phyloP scores from a whole-genome alignment of 2,888 invertebrate genomes.

The Tetranychus truncatus region DNA sequence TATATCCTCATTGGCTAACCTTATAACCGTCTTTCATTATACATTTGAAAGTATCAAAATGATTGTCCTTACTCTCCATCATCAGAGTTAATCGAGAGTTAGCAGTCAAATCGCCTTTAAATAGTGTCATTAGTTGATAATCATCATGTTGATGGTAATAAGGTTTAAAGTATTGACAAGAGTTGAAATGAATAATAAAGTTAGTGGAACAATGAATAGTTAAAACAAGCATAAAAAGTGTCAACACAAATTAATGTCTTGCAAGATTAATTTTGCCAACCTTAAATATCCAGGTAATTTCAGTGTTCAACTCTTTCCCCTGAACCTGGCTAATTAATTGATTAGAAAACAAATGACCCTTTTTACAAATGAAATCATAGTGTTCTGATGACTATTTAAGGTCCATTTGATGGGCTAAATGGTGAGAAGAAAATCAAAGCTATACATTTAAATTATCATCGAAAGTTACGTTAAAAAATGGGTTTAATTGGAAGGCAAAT shows the following conservation, averaged over 20 bases:
- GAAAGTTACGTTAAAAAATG: too few species aligned
- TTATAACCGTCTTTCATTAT: neutral
- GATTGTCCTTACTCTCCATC: neutral
- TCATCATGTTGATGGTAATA: neutral
- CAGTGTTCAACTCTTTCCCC: too few species aligned
- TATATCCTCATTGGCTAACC: neutral
- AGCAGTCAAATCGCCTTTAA: too few species aligned
- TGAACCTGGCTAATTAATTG: neutral
- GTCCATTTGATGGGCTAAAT: neutral
- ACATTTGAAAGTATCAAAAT: neutral
- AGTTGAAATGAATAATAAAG: neutral
- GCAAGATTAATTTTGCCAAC: too few species aligned
- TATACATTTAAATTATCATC: too few species aligned
- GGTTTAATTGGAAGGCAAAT: neutral
- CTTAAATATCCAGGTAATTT: too few species aligned
- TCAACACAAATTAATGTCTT: too few species aligned
- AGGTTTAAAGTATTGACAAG: neutral
- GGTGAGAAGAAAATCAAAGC: neutral
- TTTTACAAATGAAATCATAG: too few species aligned
- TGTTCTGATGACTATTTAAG: neutral
- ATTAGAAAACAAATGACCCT: neutral
- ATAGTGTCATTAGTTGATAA: neutral
- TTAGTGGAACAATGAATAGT: neutral
- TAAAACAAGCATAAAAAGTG: too few species aligned
- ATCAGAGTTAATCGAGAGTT: neutral